Conservation (phyloP, 2,113 vertebrate species). For the Patagioenas fasciata region DNA sequence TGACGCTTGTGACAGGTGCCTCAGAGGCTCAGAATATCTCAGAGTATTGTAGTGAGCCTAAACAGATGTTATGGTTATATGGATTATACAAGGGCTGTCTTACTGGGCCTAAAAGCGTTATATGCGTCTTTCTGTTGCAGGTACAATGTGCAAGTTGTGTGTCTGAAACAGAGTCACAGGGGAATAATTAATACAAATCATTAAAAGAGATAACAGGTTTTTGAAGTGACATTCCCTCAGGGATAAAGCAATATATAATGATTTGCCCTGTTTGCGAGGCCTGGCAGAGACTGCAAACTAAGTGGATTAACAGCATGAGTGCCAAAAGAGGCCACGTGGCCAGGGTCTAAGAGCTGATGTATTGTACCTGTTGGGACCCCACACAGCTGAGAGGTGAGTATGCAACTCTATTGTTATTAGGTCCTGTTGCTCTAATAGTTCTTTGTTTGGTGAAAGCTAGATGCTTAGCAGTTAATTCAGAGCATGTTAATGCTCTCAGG, state of each 20-base stretch:
- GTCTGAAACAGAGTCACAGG: neutral
- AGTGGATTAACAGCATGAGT: neutral
- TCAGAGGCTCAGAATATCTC: neutral
- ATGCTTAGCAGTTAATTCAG: neutral
- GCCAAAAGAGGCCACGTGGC: neutral
- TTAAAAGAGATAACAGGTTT: neutral
- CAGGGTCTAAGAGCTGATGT: neutral
- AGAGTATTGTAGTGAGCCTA: neutral
- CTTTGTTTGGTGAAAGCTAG: neutral
- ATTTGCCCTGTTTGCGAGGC: neutral
- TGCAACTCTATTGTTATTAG: neutral
- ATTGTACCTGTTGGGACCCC: rapidly evolving
- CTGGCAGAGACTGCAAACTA: neutral
- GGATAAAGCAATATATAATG: neutral
- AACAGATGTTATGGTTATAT: neutral
- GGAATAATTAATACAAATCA: neutral
- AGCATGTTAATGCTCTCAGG: neutral
- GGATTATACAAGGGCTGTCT: neutral
- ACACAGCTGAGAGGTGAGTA: rapidly evolving
- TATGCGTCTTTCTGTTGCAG: neutral
- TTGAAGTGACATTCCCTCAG: neutral
- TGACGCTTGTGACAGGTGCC: conserved; percentile 4
- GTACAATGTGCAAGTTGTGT: neutral
- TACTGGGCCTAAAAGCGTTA: neutral
- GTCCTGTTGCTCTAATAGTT: neutral